These are phyloP conservation scores for Nomada ferruginata DNA, from an alignment of 2,888 invertebrate species.

Conservation along the genomic window DNA sequence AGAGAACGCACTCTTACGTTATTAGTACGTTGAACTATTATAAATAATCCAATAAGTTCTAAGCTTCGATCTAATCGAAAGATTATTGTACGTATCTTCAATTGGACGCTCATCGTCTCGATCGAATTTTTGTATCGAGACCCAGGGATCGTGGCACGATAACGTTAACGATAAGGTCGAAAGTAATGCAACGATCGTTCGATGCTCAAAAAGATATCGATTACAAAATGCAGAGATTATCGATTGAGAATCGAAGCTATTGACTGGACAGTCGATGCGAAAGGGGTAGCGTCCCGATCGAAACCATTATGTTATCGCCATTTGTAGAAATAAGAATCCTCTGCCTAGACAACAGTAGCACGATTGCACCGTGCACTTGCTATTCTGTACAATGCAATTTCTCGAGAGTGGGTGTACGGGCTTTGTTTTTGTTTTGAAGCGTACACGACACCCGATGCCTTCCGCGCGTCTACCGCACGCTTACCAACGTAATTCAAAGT, in stretches of 20 bases:
- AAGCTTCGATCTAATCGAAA: too few relatives aligned
- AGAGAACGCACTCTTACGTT: background rate
- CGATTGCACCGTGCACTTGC: constrained; percentile 40
- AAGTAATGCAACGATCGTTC: background rate
- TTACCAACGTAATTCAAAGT: constrained; percentile 49
- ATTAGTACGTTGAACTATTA: background rate
- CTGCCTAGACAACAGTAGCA: background rate
- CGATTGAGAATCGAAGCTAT: constrained; percentile 14
- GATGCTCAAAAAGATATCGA: background rate
- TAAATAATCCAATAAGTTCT: background rate
- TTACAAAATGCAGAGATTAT: background rate
- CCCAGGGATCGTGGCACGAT: background rate
- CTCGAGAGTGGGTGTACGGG: constrained; percentile 28
- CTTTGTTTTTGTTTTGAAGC: constrained; percentile 59
- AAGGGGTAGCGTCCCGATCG: background rate
- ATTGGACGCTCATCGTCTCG: background rate
- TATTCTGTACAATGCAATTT: constrained; percentile 46
- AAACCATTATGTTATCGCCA: background rate
- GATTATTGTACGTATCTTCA: background rate
- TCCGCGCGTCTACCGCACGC: constrained; percentile 33
- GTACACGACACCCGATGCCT: constrained; percentile 39
- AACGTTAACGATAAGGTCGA: background rate
- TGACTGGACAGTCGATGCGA: background rate
- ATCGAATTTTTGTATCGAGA: background rate
- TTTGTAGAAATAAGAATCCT: background rate